Base-by-base conservation (phyloP, 2,113 vertebrate genomes). In the Dipodomys stephensi region DNA sequence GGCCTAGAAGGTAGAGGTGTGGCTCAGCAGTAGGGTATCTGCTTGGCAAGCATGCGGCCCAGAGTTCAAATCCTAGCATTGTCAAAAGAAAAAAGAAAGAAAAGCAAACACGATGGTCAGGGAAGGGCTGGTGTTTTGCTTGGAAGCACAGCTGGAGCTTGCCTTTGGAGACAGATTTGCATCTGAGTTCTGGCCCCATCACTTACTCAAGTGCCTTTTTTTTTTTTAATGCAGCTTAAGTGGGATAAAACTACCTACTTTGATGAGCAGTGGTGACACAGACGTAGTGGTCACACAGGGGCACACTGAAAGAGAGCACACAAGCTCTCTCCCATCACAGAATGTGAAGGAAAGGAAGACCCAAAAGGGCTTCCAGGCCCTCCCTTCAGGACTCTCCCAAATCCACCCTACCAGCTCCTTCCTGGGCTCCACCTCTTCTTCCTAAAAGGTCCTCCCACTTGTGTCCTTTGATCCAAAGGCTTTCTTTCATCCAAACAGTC, bases 311-410 rank as follows among this genome's bases (percentile, higher is more conserved):
- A 65, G 65, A 7, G 73, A 53, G 44, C 35, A 15, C 65, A 60
- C 49, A 77, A 22, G 8, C 44, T 74, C 65, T 68, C 3, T 44
- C 13, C 2, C 23, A n/a, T 46, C 13, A 32, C 27, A 19, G 62
- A 1, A 15, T 20, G 16, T 0, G 0, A 13, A 7, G 16, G 30
- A 64, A 39, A 9, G 53, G 46, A 68, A 30, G 19, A 8, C 22
- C 27, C 15, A 57, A 57, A 18, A 57, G 53, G 15, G 53, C 20
- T 35, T 25, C n/a, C 23, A 11, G 25, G 7, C 22, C 49, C 18
- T 10, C 0, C 0, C 44, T 44, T 64, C 46, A 19, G 69, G 73
- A 27, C 30, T 68, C 57, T 83, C 35, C 77, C 18, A 27, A 27
- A 49, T 13, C 35, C n/a, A 7, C 13, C 67, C 77, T 53, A 28